Conservation (phyloP, 2,113 vertebrate species). For the Sphaerodactylus townsendi region DNA sequence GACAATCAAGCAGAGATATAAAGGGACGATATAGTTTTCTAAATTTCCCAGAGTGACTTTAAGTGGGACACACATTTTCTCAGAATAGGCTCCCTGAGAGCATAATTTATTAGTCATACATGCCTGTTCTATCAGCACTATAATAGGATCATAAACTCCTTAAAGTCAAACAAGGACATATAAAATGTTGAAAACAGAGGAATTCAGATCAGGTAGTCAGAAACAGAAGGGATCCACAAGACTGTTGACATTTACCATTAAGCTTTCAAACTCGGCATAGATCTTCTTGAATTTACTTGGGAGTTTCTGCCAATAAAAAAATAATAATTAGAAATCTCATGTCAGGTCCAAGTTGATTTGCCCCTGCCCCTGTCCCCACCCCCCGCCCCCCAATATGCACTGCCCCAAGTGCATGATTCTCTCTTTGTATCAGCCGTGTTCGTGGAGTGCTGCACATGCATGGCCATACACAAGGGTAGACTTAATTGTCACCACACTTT, state of each 20-base stretch:
- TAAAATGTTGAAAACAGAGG: slow-evolving; percentile 75
- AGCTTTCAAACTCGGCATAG: slow-evolving; percentile 96
- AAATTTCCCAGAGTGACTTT: slow-evolving; percentile 76
- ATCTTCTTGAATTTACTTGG: slow-evolving; percentile 99
- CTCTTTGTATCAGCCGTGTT: background rate
- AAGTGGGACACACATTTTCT: slow-evolving; percentile 75
- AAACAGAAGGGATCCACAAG: slow-evolving; percentile 71
- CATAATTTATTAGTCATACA: slow-evolving; percentile 80
- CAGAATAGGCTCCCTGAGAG: slow-evolving; percentile 72
- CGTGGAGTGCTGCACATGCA: background rate
- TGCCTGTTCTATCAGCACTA: slow-evolving; percentile 83
- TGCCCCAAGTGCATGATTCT: background rate
- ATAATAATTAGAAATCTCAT: slow-evolving; percentile 52
- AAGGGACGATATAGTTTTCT: slow-evolving; percentile 61
- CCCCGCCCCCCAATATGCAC: background rate
- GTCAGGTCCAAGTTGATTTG: slow-evolving; percentile 55
- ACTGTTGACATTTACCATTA: slow-evolving; percentile 88
- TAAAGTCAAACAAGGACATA: slow-evolving; percentile 83
- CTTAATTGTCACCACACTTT: background rate
- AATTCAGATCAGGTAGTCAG: slow-evolving; percentile 73
- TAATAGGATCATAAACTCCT: slow-evolving; percentile 81
- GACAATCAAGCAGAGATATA: slow-evolving; percentile 48
- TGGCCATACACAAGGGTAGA: background rate
- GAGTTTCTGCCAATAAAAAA: slow-evolving; percentile 91
- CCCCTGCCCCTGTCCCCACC: too few species aligned